phyloP scores from a whole-genome alignment of 2,888 invertebrate genomes.

The Apeira syringaria region DNA sequence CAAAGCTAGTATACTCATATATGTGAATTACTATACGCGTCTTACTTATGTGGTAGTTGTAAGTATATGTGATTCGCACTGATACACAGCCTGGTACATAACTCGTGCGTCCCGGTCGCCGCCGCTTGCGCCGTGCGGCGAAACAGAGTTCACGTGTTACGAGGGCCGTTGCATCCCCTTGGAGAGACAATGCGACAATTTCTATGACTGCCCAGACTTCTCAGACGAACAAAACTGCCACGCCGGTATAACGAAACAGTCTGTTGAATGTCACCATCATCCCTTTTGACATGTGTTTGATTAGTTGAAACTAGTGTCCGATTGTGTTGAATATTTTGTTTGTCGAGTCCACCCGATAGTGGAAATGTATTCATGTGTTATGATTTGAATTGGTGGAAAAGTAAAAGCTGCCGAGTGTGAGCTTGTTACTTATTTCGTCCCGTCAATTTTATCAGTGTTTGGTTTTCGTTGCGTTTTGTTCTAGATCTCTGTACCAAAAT shows the following conservation, averaged over 20 bases:
- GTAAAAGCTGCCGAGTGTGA: no score
- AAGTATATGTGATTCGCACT: slow-evolving; percentile 1
- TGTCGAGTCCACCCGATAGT: neutral
- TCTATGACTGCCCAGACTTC: slow-evolving; percentile 95
- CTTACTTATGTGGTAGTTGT: no score
- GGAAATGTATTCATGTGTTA: neutral
- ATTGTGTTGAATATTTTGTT: neutral
- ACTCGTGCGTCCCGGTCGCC: slow-evolving; percentile 61
- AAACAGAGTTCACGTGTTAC: slow-evolving; percentile 89
- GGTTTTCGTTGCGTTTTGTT: no score
- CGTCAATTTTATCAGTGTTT: no score
- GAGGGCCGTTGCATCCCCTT: slow-evolving; percentile 90
- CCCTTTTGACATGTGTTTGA: neutral
- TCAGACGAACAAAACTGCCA: slow-evolving; percentile 95
- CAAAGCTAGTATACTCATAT: no score
- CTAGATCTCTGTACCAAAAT: no score
- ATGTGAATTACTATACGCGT: no score
- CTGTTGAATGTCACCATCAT: slow-evolving; percentile 31
- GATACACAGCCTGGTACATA: slow-evolving; percentile 62
- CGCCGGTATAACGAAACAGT: slow-evolving; percentile 60
- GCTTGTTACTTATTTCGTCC: no score
- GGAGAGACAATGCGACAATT: slow-evolving; percentile 92
- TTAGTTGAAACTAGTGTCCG: slow-evolving; percentile 28
- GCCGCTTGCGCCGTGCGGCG: slow-evolving; percentile 73
- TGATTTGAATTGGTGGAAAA: no score